These are phyloP conservation scores for Alentia gelatinosa DNA, from an alignment of 2,888 invertebrate species.

Conservation along the genomic window DNA sequence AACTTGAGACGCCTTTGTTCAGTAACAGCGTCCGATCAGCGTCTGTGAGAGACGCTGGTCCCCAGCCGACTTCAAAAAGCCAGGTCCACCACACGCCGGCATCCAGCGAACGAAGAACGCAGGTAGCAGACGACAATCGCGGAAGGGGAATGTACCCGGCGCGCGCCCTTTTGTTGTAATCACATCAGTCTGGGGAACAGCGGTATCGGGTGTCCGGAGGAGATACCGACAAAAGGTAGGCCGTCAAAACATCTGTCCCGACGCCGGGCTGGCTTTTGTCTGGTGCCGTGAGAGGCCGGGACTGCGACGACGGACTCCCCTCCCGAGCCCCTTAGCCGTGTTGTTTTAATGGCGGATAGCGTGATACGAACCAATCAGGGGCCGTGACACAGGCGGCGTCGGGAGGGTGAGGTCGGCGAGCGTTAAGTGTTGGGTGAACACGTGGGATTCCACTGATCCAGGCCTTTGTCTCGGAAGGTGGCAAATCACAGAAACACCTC, in stretches of 20 bases:
- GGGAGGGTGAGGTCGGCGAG: constrained; percentile 9
- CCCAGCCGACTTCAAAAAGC: background rate
- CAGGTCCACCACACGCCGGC: background rate
- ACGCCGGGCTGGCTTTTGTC: background rate
- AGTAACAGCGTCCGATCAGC: background rate
- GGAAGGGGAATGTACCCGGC: constrained; percentile 28
- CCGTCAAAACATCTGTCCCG: background rate
- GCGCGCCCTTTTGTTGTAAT: constrained; percentile 36
- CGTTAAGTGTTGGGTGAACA: background rate
- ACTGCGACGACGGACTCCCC: background rate
- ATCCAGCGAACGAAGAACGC: background rate
- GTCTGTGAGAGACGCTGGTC: background rate
- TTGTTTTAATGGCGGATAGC: constrained; percentile 22
- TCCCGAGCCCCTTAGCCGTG: background rate
- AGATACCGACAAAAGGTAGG: constrained; percentile 20
- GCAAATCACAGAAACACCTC: background rate
- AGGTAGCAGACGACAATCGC: constrained; percentile 7
- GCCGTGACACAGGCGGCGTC: background rate
- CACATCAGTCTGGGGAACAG: background rate
- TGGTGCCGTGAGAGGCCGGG: background rate
- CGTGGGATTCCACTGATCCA: constrained; percentile 6
- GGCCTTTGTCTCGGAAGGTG: background rate
- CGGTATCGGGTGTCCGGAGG: constrained; percentile 16
- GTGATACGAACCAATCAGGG: constrained; percentile 22
- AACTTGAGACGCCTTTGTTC: constrained; percentile 3